phyloP scores from a whole-genome alignment of 2,113 vertebrate species.

The Haemorhous mexicanus region DNA sequence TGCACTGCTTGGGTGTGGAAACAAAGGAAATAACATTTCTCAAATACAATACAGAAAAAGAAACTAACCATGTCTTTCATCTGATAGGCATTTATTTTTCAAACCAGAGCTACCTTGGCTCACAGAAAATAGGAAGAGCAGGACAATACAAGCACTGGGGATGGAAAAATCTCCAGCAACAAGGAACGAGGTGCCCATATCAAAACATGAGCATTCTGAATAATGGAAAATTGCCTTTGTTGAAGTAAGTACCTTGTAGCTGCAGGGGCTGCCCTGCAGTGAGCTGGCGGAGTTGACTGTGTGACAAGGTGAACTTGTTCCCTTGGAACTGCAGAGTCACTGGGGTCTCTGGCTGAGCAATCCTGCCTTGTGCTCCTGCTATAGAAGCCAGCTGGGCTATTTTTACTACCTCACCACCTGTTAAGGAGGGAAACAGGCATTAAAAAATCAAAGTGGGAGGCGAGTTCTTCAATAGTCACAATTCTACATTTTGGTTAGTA shows the following conservation, averaged over 20 bases:
- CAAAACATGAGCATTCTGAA: constrained; percentile 41
- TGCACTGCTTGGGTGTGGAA: background rate
- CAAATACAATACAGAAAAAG: background rate
- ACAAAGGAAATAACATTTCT: background rate
- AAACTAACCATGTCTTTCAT: background rate
- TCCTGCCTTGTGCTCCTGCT: constrained; percentile 82
- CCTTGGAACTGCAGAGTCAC: constrained; percentile 94
- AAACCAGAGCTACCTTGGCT: background rate
- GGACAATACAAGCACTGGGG: background rate
- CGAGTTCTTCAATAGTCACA: background rate
- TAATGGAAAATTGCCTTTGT: background rate
- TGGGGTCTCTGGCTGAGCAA: constrained; percentile 86
- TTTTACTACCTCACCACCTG: constrained; percentile 90
- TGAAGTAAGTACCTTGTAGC: constrained; percentile 82
- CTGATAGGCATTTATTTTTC: background rate
- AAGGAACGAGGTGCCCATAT: background rate
- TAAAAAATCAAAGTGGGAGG: background rate
- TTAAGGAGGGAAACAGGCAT: constrained; percentile 9
- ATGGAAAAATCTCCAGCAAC: background rate
- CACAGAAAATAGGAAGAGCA: background rate
- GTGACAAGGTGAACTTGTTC: constrained; percentile 91
- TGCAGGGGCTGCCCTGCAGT: constrained; percentile 91
- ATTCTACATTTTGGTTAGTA: constrained; percentile 74
- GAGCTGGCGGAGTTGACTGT: constrained; percentile 90
- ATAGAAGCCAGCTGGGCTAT: constrained; percentile 86